Base-by-base conservation (phyloP, 2,888 invertebrate species). In the Eilema griseolum region DNA sequence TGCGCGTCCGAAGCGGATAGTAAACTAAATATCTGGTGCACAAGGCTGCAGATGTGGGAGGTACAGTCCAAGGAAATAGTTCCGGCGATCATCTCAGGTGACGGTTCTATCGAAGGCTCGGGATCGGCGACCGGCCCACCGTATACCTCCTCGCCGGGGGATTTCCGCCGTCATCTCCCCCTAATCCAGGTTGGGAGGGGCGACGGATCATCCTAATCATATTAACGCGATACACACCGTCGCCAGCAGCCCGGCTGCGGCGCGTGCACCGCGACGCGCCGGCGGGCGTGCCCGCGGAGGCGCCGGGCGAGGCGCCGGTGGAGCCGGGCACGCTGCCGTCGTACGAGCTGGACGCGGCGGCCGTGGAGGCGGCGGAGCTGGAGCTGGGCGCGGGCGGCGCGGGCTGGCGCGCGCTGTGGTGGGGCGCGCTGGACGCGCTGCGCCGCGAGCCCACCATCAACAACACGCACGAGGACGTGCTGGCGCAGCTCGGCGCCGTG, bases 401-500 rank as follows among this genome's bases (percentile, higher is more conserved):
- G 85, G 94, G 96, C 61, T 96, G 96, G 96, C 96, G 96, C 76
- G 96, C 96, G 86, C 93, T 96, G 85, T 97, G 97, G 97, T 95
- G 86, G 93, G 95, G 92, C 73, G 91, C 93, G 81, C 88, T 94
- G 86, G 93, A 92, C 79, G 92, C 91, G 75, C 87, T 92, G 82
- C 91, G 89, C 77, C 91, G 93, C 79, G 92, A 93, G 87, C 94
- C 95, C 69, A 79, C 85, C 79, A 96, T 97, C 91, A 97, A 97
- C 95, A 97, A 97, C 92, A 97, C 97, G 72, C 96, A 96, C 78
- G 97, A 97, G 82, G 97, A 97, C 90, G 96, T 97, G 79, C 96
- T 97, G 64, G 97, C 96, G 81, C 97, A 97, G 92, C 96, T 97
- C 73, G 98, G 98, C 65, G 96, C 97, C 70, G 97, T 97, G 61